Evolutionary conservation across 2,888 invertebrate genomes (phyloP).

Genomic region (Argyresthia goedartella): DNA sequence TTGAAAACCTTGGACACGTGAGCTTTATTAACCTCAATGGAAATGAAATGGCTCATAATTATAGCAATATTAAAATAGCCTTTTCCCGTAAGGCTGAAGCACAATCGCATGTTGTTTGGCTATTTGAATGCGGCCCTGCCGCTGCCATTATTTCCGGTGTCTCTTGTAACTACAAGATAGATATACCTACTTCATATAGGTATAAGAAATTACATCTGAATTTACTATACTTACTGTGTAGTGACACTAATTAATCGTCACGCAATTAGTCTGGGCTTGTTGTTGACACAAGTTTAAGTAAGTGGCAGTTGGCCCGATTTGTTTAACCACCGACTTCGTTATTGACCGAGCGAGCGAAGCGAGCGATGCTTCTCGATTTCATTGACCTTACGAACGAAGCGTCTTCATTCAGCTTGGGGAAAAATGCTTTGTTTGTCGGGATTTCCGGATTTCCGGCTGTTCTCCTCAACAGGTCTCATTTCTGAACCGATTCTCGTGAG

Average conservation of each 20-base stretch:
- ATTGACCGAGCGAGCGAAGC: too few relatives aligned
- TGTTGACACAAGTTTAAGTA: neutral
- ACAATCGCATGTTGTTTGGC: constrained; percentile 50
- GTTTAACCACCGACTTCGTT: too few relatives aligned
- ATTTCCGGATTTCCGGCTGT: too few relatives aligned
- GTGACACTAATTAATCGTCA: neutral
- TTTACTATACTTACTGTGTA: neutral
- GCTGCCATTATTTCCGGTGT: constrained; percentile 27
- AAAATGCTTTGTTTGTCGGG: too few relatives aligned
- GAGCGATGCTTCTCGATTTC: too few relatives aligned
- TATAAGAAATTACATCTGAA: neutral
- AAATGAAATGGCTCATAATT: constrained; percentile 55
- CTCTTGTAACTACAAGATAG: constrained; percentile 3
- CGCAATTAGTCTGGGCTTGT: neutral
- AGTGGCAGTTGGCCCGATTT: neutral
- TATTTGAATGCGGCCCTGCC: constrained; percentile 44
- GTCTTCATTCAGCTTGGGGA: too few relatives aligned
- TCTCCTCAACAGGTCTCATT: too few relatives aligned
- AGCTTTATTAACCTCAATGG: constrained; percentile 47
- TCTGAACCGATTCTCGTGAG: too few relatives aligned
- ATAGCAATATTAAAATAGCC: constrained; percentile 56
- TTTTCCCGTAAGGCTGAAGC: constrained; percentile 39
- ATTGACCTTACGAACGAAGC: too few relatives aligned
- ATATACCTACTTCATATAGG: neutral
- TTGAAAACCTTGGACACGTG: constrained; percentile 36